Conservation (phyloP, 2,113 vertebrate species). For the Pelmatolapia mariae region DNA sequence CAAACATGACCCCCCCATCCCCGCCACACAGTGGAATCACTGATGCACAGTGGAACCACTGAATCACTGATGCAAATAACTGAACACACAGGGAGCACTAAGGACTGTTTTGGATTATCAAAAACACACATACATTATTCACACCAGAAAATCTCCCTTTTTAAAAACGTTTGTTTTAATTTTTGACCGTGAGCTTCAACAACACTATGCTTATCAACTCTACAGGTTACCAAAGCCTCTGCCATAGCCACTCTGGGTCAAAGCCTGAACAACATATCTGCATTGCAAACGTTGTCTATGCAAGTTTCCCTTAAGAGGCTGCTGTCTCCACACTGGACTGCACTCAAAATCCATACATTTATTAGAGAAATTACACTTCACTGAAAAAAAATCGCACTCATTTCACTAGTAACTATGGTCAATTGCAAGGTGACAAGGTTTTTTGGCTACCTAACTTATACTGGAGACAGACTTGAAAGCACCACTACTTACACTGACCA, state of each 20-base stretch:
- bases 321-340: background rate
- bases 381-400: background rate
- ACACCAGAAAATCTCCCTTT: background rate
- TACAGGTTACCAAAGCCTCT: background rate
- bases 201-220: background rate
- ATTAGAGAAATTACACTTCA: background rate
- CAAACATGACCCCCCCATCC: background rate
- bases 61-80: background rate
- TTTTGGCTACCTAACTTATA: background rate
- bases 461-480: background rate
- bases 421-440: background rate
- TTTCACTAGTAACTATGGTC: background rate
- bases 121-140: background rate
- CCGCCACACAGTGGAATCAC: background rate
- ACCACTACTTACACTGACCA: background rate
- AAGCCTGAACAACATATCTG: background rate
- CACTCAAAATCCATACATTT: background rate
- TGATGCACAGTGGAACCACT: background rate
- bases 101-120: background rate
- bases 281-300: background rate
- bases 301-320: background rate
- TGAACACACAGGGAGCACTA: background rate
- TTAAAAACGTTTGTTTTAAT: background rate
- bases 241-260: background rate
- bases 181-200: background rate